phyloP scores from a whole-genome alignment of 1,140 invertebrate genomes.

The Linepithema humile region DNA sequence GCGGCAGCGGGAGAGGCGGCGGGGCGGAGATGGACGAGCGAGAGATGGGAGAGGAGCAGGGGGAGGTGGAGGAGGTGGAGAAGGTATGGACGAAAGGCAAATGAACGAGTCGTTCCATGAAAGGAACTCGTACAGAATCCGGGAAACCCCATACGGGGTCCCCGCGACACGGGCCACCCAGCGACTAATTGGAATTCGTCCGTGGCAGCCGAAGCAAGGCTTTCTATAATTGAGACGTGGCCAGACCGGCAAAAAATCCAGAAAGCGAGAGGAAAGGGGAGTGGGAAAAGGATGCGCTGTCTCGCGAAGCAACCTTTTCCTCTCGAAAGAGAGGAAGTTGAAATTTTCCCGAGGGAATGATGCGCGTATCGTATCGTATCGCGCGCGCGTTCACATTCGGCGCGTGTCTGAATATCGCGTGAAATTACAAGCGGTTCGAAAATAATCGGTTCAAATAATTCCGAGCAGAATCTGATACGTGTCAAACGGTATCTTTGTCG shows the following conservation, averaged over 20 bases:
- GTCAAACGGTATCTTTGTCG: slow-evolving; percentile 12
- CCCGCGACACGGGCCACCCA: slow-evolving; percentile 81
- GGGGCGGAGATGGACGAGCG: slow-evolving; percentile 25
- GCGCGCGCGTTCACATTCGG: slow-evolving; percentile 20
- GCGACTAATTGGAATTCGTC: slow-evolving; percentile 85
- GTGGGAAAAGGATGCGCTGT: slow-evolving; percentile 69
- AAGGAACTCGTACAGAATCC: slow-evolving; percentile 85
- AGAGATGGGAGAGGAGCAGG: slow-evolving; percentile 53
- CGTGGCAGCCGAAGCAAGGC: slow-evolving; percentile 84
- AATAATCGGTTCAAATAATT: neutral
- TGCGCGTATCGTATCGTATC: slow-evolving; percentile 39
- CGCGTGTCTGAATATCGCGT: neutral
- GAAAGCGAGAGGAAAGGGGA: slow-evolving; percentile 50
- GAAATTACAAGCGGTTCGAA: neutral
- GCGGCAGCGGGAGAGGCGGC: slow-evolving; percentile 45
- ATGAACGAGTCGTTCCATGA: slow-evolving; percentile 84
- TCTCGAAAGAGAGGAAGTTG: slow-evolving; percentile 66
- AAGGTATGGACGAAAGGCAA: slow-evolving; percentile 82
- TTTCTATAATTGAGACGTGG: slow-evolving; percentile 85
- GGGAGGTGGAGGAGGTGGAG: slow-evolving; percentile 52
- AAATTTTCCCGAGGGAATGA: slow-evolving; percentile 65
- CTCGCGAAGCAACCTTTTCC: slow-evolving; percentile 72
- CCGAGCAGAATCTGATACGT: neutral
- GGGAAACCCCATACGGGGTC: slow-evolving; percentile 83
- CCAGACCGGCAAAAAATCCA: slow-evolving; percentile 77